Conservation (phyloP, 2,797 vertebrate species). For the Sebastes vulpes region DNA sequence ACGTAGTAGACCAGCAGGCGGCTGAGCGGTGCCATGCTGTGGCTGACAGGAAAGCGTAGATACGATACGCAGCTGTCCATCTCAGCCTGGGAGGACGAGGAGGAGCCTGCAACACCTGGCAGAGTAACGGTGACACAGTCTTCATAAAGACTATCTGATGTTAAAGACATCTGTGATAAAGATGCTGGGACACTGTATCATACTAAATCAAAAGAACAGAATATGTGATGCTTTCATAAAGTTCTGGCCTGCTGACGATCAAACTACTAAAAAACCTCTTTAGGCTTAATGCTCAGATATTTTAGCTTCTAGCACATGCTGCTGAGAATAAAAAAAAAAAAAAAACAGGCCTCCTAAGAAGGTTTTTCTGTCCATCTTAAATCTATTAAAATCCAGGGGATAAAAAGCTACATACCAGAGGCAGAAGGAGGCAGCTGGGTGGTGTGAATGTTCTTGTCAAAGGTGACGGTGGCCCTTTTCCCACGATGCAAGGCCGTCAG, state of each 20-base stretch:
- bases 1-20: conserved; percentile 92
- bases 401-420: conserved; percentile 62
- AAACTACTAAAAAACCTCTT: not conserved
- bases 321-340: not conserved
- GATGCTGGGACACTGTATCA: not conserved
- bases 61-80: conserved; percentile 88
- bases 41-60: conserved; percentile 84
- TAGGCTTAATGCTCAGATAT: not conserved
- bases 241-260: not conserved
- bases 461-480: conserved; percentile 85
- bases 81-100: conserved; percentile 77
- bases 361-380: not conserved
- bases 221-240: not conserved
- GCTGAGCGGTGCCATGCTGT: conserved; percentile 90
- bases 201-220: not conserved
- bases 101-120: conserved; percentile 71
- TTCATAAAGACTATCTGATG: not conserved
- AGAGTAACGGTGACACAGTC: not conserved
- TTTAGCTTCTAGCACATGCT: not conserved
- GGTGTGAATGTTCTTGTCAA: conserved; percentile 84
- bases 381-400: not conserved
- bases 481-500: conserved; percentile 81
- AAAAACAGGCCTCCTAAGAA: not conserved
- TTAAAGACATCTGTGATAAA: not conserved
- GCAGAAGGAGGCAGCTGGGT: conserved; percentile 72